Evolutionary conservation across 2,797 vertebrate genomes (phyloP), one percentile per base, ranked within the genome.

Genomic region (Alcedo quadribrachys): DNA sequence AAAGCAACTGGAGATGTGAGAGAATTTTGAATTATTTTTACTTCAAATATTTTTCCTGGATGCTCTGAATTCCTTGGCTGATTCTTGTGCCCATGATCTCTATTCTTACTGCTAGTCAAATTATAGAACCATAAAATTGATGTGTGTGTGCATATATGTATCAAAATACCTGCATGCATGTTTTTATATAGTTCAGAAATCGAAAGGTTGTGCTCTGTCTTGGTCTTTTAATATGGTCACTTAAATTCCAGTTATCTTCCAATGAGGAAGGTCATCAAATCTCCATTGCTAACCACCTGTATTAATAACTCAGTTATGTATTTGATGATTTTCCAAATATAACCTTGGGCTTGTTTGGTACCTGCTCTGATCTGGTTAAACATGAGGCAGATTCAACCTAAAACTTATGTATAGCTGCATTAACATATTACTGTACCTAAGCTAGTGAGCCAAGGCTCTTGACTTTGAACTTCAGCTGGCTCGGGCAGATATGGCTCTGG

Each of bases 391-490:
- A 57, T 46, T 42, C 65, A 60, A 5, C 65, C 58, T 37, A 27
- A 37, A 60, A 3, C 35, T 16, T 27, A 3, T 4, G 0, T 4
- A 2, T 0, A 18, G 20, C 21, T 25, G 24, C 18, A 20, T 77
- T 50, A 65, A n/a, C 21, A 5, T 8, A 0, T 84, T 54, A 1
- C 8, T 55, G 30, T 79, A 79, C 81, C 84, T 89, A 75, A 35
- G 55, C 12, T 4, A 13, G 32, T 10, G 9, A 86, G 87, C 63
- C 37, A 46, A 55, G 63, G 86, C 63, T 69, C 74, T 71, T 3
- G 33, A 84, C 91, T 82, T 80, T 85, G 89, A 85, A 67, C 53
- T 70, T 48, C 10, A 45, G 71, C 81, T 82, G 81, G 79, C 89
- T 80, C 32, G 2, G 75, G 42, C 68, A 73, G 53, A 40, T 69